These are phyloP conservation scores for Nothobranchius furzeri DNA, from an alignment of 2,113 vertebrate genomes.

Conservation along the genomic window DNA sequence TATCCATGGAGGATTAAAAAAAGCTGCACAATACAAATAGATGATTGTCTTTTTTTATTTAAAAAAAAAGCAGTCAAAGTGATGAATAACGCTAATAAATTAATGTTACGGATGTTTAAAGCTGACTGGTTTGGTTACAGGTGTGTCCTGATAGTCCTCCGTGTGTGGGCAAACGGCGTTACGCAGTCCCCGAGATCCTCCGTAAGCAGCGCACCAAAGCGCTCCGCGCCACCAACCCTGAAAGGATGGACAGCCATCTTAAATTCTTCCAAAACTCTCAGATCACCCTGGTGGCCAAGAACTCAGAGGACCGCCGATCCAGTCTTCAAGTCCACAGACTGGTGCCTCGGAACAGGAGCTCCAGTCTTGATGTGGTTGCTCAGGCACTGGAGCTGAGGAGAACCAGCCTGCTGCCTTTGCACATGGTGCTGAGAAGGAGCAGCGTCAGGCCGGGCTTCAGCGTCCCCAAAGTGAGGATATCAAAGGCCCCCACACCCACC, in stretches of 20 bases:
- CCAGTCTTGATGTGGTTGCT: conserved; percentile 37
- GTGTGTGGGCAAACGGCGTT: conserved; percentile 84
- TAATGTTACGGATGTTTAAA: not conserved
- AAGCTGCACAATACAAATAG: conserved; percentile 28
- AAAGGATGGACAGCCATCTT: conserved; percentile 66
- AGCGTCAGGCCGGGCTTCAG: conserved; percentile 88
- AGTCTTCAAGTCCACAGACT: conserved; percentile 76
- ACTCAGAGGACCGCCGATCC: conserved; percentile 73
- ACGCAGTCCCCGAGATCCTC: conserved; percentile 89
- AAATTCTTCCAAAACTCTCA: conserved; percentile 82
- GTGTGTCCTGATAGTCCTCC: conserved; percentile 89
- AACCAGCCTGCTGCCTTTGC: conserved; percentile 85
- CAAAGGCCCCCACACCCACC: conserved; percentile 85
- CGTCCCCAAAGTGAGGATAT: conserved; percentile 88
- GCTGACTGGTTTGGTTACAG: conserved; percentile 45
- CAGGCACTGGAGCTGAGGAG: conserved; percentile 70
- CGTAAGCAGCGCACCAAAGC: conserved; percentile 75
- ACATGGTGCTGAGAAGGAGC: conserved; percentile 82
- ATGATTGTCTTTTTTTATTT: conserved; percentile 5
- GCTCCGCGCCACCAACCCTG: conserved; percentile 68
- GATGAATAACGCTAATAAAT: not conserved
- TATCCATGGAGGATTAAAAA: conserved; percentile 40
- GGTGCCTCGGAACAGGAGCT: conserved; percentile 40
- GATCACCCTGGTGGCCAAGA: conserved; percentile 72
- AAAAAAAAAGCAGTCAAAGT: not conserved